Evolutionary conservation across 2,113 vertebrate genomes (phyloP).

Genomic region (Tupaia chinensis): DNA sequence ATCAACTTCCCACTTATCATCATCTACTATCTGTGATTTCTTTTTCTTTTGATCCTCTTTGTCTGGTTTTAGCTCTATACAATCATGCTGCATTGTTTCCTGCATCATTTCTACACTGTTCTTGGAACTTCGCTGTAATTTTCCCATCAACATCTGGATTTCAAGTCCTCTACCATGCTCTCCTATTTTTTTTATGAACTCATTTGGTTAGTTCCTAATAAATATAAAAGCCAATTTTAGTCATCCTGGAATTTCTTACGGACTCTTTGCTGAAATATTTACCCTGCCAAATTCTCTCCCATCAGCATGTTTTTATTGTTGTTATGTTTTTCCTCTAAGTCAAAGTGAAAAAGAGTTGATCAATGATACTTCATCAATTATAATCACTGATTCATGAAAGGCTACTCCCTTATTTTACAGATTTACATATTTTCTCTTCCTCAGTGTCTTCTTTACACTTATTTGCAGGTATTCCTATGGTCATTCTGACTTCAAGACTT

Average conservation of each 20-base stretch:
- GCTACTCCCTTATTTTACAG: neutral
- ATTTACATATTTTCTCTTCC: neutral
- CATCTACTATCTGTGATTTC: neutral
- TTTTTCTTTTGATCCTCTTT: neutral
- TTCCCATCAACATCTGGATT: neutral
- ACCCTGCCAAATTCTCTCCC: neutral
- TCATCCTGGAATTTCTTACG: neutral
- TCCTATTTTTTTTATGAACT: neutral
- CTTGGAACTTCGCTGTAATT: neutral
- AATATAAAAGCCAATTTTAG: neutral
- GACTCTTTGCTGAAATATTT: neutral
- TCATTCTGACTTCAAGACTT: neutral
- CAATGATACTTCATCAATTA: neutral
- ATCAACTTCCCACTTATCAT: slow-evolving; percentile 54
- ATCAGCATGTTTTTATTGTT: neutral
- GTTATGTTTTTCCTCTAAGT: neutral
- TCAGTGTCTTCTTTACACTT: neutral
- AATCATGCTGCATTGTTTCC: neutral
- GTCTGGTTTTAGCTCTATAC: neutral
- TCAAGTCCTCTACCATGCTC: neutral
- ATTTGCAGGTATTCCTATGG: neutral
- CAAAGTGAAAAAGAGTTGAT: neutral
- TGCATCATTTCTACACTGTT: neutral
- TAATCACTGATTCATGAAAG: neutral
- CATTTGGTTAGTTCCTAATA: neutral